Conservation (phyloP, 2,888 invertebrate genomes). For the Anthophora plumipes region DNA sequence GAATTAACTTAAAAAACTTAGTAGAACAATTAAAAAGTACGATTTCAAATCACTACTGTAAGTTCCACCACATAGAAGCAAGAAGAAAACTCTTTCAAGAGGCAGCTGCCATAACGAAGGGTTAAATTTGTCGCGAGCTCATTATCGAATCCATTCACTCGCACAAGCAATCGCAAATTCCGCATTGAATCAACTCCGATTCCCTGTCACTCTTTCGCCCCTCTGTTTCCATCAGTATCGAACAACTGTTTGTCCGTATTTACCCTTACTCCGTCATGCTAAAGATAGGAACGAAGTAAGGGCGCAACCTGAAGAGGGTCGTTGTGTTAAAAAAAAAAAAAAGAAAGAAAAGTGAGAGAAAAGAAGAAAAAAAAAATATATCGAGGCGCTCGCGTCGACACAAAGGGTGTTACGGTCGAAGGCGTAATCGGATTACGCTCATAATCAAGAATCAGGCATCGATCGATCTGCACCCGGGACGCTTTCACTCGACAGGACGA, state of each 20-base stretch:
- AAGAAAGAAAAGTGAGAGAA: neutral
- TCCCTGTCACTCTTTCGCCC: neutral
- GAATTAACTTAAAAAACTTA: no score
- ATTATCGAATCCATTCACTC: no score
- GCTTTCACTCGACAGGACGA: slow-evolving; percentile 37
- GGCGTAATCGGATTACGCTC: slow-evolving; percentile 44
- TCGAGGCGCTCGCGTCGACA: neutral
- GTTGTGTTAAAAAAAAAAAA: neutral
- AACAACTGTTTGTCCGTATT: neutral
- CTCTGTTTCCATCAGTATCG: neutral
- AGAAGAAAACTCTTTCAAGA: no score
- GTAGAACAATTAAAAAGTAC: no score
- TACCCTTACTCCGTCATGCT: neutral
- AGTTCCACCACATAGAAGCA: no score
- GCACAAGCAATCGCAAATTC: no score
- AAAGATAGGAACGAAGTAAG: neutral
- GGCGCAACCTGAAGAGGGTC: neutral
- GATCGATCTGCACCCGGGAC: slow-evolving; percentile 25
- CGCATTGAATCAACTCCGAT: neutral
- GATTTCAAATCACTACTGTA: no score
- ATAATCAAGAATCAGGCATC: slow-evolving; percentile 53
- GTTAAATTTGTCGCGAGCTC: no score
- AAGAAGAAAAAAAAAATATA: neutral
- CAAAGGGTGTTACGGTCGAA: slow-evolving; percentile 29
- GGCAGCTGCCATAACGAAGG: no score